phyloP scores from a whole-genome alignment of 2,797 vertebrate genomes.

The Sitta carolinensis region DNA sequence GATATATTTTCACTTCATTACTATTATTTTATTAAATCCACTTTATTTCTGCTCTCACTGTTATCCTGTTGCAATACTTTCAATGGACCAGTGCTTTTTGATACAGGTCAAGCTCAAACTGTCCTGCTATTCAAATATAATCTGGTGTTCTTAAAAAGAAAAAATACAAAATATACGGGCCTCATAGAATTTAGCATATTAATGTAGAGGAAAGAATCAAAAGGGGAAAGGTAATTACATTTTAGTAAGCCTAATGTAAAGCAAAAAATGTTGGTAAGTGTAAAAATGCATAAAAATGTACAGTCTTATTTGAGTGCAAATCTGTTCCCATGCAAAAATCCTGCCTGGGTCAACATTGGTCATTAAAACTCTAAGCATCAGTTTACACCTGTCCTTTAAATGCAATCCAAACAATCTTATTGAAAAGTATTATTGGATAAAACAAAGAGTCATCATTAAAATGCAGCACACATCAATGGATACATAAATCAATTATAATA shows the following conservation, averaged over 20 bases:
- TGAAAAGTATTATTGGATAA: constrained; percentile 11
- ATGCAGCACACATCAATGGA: neutral
- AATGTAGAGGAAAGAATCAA: neutral
- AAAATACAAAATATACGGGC: neutral
- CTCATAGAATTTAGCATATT: neutral
- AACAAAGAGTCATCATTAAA: constrained; percentile 30
- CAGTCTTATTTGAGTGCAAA: neutral
- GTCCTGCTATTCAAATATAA: neutral
- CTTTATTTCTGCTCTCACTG: neutral
- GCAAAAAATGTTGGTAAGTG: neutral
- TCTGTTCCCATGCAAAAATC: neutral
- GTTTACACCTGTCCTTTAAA: neutral
- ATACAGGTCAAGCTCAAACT: neutral
- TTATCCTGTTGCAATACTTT: neutral
- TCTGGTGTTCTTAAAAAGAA: neutral
- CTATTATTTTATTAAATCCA: neutral
- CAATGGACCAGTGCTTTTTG: neutral
- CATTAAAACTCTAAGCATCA: neutral
- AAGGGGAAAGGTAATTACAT: neutral
- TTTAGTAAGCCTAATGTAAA: neutral
- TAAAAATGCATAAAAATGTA: neutral
- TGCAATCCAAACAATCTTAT: neutral
- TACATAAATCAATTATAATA: constrained; percentile 1
- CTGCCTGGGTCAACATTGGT: neutral
- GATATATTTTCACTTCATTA: neutral